phyloP scores from a whole-genome alignment of 2,113 vertebrate species.

The Ctenodactylus gundi region DNA sequence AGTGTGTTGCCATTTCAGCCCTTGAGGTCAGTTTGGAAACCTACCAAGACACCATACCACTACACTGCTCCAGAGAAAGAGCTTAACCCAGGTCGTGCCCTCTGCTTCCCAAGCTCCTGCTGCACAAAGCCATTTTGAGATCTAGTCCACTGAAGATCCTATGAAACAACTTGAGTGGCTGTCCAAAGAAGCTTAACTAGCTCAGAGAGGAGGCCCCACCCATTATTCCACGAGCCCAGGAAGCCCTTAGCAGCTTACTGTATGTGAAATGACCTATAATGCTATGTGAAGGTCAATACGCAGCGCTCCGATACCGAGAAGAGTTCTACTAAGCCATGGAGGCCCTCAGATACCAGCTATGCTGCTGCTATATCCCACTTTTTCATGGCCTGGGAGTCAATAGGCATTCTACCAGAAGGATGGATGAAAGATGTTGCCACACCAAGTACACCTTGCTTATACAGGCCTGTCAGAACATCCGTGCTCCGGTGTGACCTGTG shows the following conservation, averaged over 20 bases:
- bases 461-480: background rate
- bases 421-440: too few relatives aligned
- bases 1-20: background rate
- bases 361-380: background rate
- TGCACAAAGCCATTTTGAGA: background rate
- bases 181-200: background rate
- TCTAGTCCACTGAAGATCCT: background rate
- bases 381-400: background rate
- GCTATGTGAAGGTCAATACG: background rate
- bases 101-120: background rate
- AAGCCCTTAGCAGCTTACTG: background rate
- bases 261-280: background rate
- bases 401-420: too few relatives aligned
- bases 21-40: background rate
- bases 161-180: background rate
- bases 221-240: too few relatives aligned
- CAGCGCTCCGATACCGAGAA: background rate
- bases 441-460: background rate
- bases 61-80: background rate
- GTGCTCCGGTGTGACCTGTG: background rate
- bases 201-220: too few relatives aligned
- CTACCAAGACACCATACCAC: background rate
- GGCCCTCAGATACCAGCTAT: background rate
- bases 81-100: too few relatives aligned
- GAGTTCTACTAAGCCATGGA: background rate